A percentile compares a stretch with the other conserved stretches of the same genome.
These are phyloP conservation scores for Agelaius tricolor DNA, from an alignment of 2,113 vertebrate genomes.

Conservation along the genomic window DNA sequence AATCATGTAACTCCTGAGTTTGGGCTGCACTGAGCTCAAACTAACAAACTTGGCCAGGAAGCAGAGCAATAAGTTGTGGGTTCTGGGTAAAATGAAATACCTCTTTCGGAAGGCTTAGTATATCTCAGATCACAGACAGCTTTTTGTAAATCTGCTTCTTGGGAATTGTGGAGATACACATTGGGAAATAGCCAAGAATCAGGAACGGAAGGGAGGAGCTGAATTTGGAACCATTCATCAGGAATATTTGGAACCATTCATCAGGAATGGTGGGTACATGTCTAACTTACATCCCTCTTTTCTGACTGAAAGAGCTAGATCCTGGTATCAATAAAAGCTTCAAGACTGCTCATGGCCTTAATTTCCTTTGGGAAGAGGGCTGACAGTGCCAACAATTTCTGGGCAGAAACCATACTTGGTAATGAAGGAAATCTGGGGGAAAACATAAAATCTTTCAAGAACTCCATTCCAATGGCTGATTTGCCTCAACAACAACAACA, in stretches of 20 bases:
- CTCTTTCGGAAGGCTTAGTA: background rate
- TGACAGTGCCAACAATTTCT: background rate
- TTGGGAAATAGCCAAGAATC: background rate
- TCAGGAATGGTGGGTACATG: background rate
- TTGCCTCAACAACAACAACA: background rate
- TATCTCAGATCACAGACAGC: background rate
- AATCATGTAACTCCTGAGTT: background rate
- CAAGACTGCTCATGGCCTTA: background rate
- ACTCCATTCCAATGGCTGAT: background rate
- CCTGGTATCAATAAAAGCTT: background rate
- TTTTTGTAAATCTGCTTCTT: background rate
- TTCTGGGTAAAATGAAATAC: background rate
- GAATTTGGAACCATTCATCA: background rate
- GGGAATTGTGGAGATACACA: background rate
- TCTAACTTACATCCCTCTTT: background rate
- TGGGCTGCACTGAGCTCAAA: background rate
- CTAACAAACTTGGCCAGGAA: background rate
- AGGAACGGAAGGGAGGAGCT: background rate
- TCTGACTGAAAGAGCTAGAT: background rate
- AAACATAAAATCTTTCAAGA: background rate
- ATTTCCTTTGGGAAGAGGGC: background rate
- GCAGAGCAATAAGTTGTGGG: background rate
- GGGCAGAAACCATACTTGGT: background rate
- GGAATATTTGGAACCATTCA: background rate
- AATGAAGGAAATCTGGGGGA: background rate